Percentiles rank a stretch among this genome's conserved stretches.
These are phyloP conservation scores for Phanerotoma sp. DNA, from an alignment of 2,888 invertebrate genomes.

Conservation along the genomic window DNA sequence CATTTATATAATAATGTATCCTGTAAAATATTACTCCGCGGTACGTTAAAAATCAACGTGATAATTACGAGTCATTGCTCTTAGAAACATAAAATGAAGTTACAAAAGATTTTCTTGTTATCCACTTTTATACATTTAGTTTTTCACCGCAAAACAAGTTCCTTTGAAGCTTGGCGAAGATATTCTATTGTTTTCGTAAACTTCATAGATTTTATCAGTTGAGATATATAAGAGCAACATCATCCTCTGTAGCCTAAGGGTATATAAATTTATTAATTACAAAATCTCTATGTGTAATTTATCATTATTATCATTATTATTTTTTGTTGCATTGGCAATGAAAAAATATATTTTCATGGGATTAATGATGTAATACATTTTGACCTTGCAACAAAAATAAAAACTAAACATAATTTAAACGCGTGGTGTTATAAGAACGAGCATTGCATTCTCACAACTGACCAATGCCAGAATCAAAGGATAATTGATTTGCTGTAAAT, in stretches of 20 bases:
- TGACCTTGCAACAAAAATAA: conserved; percentile 14
- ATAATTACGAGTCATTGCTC: no score
- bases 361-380: conserved; percentile 2
- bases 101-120: no score
- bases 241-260: neutral
- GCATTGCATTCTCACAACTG: conserved; percentile 9
- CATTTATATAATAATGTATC: no score
- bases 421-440: neutral
- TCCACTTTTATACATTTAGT: no score
- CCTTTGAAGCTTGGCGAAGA: neutral
- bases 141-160: no score
- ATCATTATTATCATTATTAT: neutral
- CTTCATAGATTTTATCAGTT: neutral
- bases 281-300: neutral
- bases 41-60: no score
- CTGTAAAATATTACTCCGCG: no score
- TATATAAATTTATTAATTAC: neutral
- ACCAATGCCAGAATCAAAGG: conserved; percentile 13
- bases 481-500: conserved; percentile 16
- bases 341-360: conserved; percentile 1
- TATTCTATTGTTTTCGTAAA: neutral
- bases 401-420: conserved; percentile 2
- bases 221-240: neutral
- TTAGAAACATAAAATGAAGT: no score
- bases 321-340: no score